Base-by-base conservation (phyloP, 2,113 vertebrate species). In the Aplodontia rufa region DNA sequence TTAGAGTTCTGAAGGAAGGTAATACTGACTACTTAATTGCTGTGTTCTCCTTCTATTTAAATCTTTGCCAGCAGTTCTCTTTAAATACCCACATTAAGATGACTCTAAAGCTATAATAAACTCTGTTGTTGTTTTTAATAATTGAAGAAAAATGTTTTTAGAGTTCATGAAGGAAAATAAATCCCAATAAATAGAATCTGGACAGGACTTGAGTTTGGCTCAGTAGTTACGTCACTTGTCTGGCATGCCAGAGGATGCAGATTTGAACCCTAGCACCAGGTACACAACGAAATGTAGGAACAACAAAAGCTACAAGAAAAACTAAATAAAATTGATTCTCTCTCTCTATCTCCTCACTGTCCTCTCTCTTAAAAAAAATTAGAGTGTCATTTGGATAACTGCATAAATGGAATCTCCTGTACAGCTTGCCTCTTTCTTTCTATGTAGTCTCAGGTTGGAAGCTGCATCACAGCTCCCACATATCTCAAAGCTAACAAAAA, bases 1-100 rank as follows among this genome's bases (percentile, higher is more conserved):
- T 92, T 92, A 85, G 49, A 90, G 74, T 86, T 95, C 71, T 76
- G 42, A 96, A 94, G 24, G 47, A 84, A 92, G 60, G 13, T 49
- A 92, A 69, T 87, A 58, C 40, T 96, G 75, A 78, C 26, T 80
- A 92, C 37, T 90, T 97, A 85, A 93, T 49, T 96, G 60, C 11
- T 91, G 40, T 60, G 19, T 64, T 95, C n/a, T 72, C 92, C 76
- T 88, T 96, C 88, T 96, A 64, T 87, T 96, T 95, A 88, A 92
- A 82, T 37, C 53, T 58, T 78, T 85, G 60, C 42, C 35, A 49
- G 26, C 0, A 2, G 78, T 91, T 87, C 76, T 76, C 32, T 91
- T 96, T 81, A 91, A 95, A 88, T 74, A 81, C 3, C 4, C 11
- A 60, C 14, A 69, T 89, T 83, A 93, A 82, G 22, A 91, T 82